Evolutionary conservation across 1,140 invertebrate species (phyloP).

Genomic region (Heliothis virescens): DNA sequence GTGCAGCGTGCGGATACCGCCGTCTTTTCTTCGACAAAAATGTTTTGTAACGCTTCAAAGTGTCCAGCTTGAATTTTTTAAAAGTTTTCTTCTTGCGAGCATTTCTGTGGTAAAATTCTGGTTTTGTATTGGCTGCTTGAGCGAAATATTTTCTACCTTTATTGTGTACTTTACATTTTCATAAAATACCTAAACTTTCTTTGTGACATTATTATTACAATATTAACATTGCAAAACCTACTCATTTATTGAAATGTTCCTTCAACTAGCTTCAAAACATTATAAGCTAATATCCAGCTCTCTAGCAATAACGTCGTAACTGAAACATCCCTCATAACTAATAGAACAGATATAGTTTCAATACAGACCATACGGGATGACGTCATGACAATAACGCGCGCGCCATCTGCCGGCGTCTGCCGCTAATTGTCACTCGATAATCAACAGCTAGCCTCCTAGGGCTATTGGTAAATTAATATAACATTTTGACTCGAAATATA

Average conservation of each 20-base stretch:
- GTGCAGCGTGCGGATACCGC: constrained; percentile 37
- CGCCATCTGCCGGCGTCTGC: constrained; percentile 60
- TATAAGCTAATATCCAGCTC: neutral
- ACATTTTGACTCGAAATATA: no score
- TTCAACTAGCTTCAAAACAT: no score
- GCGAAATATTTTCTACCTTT: constrained; percentile 2
- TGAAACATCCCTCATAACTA: neutral
- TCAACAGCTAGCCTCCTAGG: constrained; percentile 16
- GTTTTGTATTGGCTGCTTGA: constrained; percentile 15
- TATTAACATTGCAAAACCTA: no score
- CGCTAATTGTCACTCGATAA: constrained; percentile 59
- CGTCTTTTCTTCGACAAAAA: constrained; percentile 43
- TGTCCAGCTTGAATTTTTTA: constrained; percentile 44
- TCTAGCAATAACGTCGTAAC: neutral
- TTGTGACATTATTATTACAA: no score
- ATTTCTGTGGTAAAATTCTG: neutral
- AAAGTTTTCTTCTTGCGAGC: constrained; percentile 8
- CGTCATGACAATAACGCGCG: constrained; percentile 58
- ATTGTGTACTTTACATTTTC: neutral
- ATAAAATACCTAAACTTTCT: no score
- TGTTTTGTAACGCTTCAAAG: constrained; percentile 53
- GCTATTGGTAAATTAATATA: constrained; percentile 7
- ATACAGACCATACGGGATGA: constrained; percentile 34
- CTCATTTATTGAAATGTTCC: no score
- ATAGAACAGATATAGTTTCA: constrained; percentile 3